Percentiles rank a stretch among this genome's conserved stretches.
phyloP scores from a whole-genome alignment of 1,140 invertebrate species.

The Drosophila bocki region DNA sequence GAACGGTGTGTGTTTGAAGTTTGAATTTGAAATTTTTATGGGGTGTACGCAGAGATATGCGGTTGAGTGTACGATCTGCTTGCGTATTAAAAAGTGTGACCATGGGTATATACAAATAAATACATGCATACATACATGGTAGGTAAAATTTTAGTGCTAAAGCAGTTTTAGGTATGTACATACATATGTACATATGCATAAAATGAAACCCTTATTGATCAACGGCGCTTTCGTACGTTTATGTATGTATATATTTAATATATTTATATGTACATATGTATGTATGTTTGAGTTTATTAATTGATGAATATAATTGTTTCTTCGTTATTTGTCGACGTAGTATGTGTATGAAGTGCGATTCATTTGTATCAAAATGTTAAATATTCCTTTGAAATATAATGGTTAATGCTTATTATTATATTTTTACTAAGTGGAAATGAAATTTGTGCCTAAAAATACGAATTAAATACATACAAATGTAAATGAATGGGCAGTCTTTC shows the following conservation, averaged over 20 bases:
- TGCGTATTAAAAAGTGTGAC: too few species aligned
- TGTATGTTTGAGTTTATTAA: not conserved
- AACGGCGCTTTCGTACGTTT: not conserved
- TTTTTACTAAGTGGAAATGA: not conserved
- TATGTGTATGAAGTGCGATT: not conserved
- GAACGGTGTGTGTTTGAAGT: too few species aligned
- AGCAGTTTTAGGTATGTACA: not conserved
- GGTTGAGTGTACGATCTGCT: too few species aligned
- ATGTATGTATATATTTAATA: not conserved
- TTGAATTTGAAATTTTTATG: too few species aligned
- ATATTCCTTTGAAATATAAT: not conserved
- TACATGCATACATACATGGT: too few species aligned
- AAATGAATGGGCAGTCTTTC: not conserved
- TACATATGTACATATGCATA: not conserved
- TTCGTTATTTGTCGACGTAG: not conserved
- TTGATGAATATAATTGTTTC: slow-evolving; percentile 8
- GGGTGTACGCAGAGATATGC: too few species aligned
- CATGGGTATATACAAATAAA: too few species aligned
- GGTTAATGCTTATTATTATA: not conserved
- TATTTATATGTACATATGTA: not conserved
- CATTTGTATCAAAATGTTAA: not conserved
- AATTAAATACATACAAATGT: not conserved
- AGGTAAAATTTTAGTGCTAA: not conserved
- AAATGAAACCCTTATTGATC: slow-evolving; percentile 1
- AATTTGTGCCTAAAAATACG: not conserved